These are phyloP conservation scores for Tinamus major DNA, from an alignment of 2,797 vertebrate genomes.

Conservation along the genomic window DNA sequence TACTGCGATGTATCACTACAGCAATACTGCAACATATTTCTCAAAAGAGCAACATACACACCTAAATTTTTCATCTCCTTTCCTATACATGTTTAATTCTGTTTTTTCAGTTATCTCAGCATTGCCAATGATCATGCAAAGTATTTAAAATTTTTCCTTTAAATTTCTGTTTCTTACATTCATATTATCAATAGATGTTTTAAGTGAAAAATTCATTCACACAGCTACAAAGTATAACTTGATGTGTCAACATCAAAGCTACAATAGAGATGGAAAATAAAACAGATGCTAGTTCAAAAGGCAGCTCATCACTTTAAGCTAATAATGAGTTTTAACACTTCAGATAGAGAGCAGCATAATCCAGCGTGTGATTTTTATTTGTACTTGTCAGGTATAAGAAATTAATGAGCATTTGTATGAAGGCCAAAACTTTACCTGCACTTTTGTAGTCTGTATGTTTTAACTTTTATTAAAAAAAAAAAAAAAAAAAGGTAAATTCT, in stretches of 20 bases:
- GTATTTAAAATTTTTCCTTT: neutral
- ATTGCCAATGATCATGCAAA: neutral
- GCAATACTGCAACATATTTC: neutral
- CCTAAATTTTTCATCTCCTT: neutral
- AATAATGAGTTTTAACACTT: conserved; percentile 16
- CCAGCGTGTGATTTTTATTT: neutral
- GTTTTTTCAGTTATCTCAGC: neutral
- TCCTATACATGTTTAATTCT: neutral
- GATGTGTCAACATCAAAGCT: neutral
- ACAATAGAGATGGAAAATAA: neutral
- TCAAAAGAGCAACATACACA: accelerated
- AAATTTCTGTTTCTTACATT: neutral
- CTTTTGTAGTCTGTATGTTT: neutral
- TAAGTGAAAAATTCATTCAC: neutral
- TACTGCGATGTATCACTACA: neutral
- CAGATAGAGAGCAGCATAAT: neutral
- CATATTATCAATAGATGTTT: neutral
- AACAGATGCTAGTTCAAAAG: neutral
- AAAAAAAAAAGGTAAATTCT: neutral
- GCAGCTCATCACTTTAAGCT: neutral
- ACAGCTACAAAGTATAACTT: neutral
- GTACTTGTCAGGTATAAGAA: neutral
- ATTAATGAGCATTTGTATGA: neutral
- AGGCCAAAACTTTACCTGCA: neutral
- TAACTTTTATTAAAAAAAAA: too few species aligned